Conservation (phyloP, 2,797 vertebrate species). For the Ciconia nigra region DNA sequence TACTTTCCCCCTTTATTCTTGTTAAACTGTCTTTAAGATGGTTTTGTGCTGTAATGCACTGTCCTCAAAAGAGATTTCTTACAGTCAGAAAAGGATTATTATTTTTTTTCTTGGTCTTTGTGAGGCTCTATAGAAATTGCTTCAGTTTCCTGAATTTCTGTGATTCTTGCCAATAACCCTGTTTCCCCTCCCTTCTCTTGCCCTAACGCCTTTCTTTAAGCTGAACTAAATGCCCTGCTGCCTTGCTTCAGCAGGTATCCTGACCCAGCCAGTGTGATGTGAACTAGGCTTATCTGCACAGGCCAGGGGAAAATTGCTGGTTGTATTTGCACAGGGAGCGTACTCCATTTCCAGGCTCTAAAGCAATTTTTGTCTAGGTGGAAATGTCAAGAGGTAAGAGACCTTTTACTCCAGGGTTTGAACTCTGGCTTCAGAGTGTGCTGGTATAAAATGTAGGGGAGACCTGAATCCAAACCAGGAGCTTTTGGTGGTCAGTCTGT, state of each 20-base stretch:
- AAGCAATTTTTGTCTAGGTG: not conserved
- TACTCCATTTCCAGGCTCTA: not conserved
- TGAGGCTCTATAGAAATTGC: not conserved
- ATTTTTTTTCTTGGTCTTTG: rapidly evolving
- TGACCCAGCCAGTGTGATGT: not conserved
- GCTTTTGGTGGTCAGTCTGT: not conserved
- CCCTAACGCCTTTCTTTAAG: not conserved
- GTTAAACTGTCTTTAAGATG: not conserved
- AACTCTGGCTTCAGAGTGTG: not conserved
- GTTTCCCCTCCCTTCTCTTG: not conserved
- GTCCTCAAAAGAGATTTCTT: not conserved
- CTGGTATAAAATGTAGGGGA: not conserved
- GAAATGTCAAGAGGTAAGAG: not conserved
- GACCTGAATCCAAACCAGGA: not conserved
- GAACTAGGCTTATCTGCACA: not conserved
- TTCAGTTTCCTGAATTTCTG: not conserved
- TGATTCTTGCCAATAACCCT: not conserved
- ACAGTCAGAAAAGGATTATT: not conserved
- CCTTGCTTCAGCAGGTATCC: not conserved
- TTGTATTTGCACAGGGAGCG: not conserved
- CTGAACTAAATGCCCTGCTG: not conserved
- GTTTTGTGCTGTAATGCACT: not conserved
- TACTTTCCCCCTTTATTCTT: not conserved
- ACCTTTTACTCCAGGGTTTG: not conserved
- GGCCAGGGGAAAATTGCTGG: not conserved